Base-by-base conservation (phyloP, 2,888 invertebrate species). In the Ellobium chinense region DNA sequence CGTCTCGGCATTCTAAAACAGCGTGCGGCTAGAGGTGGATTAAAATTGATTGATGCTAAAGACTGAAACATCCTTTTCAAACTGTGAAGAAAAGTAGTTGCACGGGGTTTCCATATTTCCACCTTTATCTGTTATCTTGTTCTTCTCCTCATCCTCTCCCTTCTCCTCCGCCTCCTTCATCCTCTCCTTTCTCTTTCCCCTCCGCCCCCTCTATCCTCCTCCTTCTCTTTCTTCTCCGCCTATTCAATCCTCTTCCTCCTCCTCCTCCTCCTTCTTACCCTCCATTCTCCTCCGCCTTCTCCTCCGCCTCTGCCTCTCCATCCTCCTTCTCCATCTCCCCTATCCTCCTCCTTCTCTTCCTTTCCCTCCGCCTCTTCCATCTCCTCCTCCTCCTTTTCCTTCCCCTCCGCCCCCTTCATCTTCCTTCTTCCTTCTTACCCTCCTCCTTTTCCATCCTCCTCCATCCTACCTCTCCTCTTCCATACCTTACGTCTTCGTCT, bases 401-500 rank as follows among this genome's bases (percentile, higher is more conserved):
- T 56, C 56, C n/a, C 72, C 56, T 27, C 72, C 56, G 24, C 72
- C 56, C n/a, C 72, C 56, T 27, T 56, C 56, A 54, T 56, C 56
- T 27, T 56, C 56, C 27, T 56, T 72, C n/a, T 56, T 72, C n/a
- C 65, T 70, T 27, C 63, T 37, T 27, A 24, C 34, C 34, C 78
- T 72, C 18, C 58, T 68, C 18, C 77, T 68, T 29, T 68, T 77
- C 27, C 68, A 58, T 29, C 77, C 34, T 9, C 76, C 46, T 27
- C 76, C 46, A 39, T 65, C n/a, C 76, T 76, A 39, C 76, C 65
- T 27, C 76, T 76, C 27, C 76, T 76, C n/a, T 31, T 66, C 18
- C 24, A 56, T 21, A 56, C 4, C 7, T 56, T 56, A 24, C 3
- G 21, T 56, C 56, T 56, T 24, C 24, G 24, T 12, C 3, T 56